A percentile compares a stretch with the other conserved stretches of the same genome.
Conservation (phyloP, 1,140 invertebrate genomes). For the Brachionus paranguensis region DNA sequence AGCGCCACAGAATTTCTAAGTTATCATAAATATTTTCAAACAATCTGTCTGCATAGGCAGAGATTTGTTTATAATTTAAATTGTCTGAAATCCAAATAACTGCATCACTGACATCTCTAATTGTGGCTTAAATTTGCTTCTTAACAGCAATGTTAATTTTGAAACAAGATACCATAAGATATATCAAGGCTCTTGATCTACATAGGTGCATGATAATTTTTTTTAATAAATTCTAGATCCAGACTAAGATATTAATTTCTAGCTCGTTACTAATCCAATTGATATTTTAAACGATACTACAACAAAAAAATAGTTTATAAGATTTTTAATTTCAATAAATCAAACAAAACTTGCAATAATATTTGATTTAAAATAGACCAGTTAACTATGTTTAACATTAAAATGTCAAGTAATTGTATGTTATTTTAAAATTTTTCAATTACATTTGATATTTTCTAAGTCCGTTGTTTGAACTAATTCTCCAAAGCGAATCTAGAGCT, state of each 20-base stretch:
- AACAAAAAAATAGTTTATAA: slow-evolving; percentile 16
- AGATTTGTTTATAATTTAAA: neutral
- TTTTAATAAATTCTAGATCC: neutral
- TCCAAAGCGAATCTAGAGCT: neutral
- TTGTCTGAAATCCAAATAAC: neutral
- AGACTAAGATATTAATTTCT: neutral
- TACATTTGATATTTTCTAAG: slow-evolving; percentile 16
- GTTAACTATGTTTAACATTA: slow-evolving; percentile 14
- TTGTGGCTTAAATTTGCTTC: neutral
- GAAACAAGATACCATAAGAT: neutral
- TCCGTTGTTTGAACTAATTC: neutral
- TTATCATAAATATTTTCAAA: slow-evolving; percentile 21
- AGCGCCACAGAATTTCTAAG: neutral
- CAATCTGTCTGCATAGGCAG: neutral
- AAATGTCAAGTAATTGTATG: slow-evolving; percentile 23
- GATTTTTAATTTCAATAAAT: slow-evolving; percentile 24
- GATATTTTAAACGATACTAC: neutral
- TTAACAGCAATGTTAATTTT: neutral
- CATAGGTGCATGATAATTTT: neutral
- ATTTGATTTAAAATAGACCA: slow-evolving; percentile 22
- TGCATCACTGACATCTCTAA: neutral
- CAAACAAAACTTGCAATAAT: slow-evolving; percentile 17
- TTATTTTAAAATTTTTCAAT: slow-evolving; percentile 28
- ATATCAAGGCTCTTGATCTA: neutral
- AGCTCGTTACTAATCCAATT: slow-evolving; percentile 14